Base-by-base conservation (phyloP, 2,888 invertebrate species). In the Pocota personata region DNA sequence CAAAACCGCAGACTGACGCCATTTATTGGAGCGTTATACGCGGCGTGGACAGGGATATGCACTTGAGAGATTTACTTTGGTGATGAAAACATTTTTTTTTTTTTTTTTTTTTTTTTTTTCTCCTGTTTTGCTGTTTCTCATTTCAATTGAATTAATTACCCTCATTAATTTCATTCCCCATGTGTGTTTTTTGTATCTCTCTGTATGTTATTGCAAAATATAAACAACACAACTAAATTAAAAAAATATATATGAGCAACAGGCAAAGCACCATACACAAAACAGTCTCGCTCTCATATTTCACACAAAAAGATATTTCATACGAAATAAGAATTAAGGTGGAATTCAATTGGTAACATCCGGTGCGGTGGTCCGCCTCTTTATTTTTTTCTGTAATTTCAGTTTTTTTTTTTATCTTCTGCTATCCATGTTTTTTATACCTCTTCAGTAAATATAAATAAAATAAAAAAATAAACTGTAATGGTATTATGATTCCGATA, bases 341-440 rank as follows among this genome's bases (percentile, higher is more conserved):
- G 48, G 86, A 86, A 82, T 86, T 82, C 86, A 86, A 86, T 86
- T 86, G 86, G 86, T 86, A 86, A 77, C 86, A 86, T 86, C 86
- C 86, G 86, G 86, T 86, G 46, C 40, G 64, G 62, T 72, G 80
- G 75, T 76, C 60, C 71, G 76, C 71, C 72, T 76, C 60, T 72
- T 72, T n/a, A n/a, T n/a, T 55, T 64, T 69, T 62, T 76, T 40
- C 40, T 24, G 27, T 58, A 76, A 58, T 46, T 60, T 76, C 35
- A 46, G 7, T 57, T 57, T 72, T 69, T 72, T 52, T 75, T 69
- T 72, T 52, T 75, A 57, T 72, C 32, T 82, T 67, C 12, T 67
- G 14, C 62, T 21, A 50, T 79, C 64, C 64, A 35, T 67, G n/a
- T 57, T 58, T 58, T 82, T 40, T 62, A n/a, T 71, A 67, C 67